Evolutionary conservation across 2,797 vertebrate species (phyloP).

Genomic region (Spondyliosoma cantharus): DNA sequence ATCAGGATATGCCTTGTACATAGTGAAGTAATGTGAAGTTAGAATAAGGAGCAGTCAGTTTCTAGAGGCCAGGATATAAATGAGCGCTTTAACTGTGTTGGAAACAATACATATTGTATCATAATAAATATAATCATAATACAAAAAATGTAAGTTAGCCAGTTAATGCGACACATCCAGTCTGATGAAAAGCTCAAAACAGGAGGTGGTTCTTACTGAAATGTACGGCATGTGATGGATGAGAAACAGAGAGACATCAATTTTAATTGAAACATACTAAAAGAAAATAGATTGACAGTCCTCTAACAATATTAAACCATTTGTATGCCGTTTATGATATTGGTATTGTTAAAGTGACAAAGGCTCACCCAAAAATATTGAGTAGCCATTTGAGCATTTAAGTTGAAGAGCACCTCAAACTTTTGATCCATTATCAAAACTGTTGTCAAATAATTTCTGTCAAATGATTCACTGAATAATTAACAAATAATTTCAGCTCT

Average conservation of each 20-base stretch:
- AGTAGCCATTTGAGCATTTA: background rate
- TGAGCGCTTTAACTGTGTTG: background rate
- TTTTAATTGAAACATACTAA: background rate
- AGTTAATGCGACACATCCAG: too few relatives aligned
- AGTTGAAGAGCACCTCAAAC: background rate
- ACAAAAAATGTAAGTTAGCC: background rate
- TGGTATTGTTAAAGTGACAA: too few relatives aligned
- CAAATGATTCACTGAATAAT: background rate
- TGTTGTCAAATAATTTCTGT: background rate
- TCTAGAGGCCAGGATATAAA: too few relatives aligned
- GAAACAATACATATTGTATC: background rate
- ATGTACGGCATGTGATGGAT: background rate
- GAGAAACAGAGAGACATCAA: background rate
- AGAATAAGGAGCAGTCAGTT: too few relatives aligned
- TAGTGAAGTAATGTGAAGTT: too few relatives aligned
- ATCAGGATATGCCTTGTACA: too few relatives aligned
- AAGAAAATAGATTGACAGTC: too few relatives aligned
- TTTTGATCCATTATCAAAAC: background rate
- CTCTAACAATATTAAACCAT: too few relatives aligned
- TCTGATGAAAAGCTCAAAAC: background rate
- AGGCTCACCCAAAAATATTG: background rate
- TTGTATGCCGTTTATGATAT: too few relatives aligned
- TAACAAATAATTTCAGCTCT: background rate
- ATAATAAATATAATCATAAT: too few relatives aligned
- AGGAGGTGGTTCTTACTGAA: background rate